phyloP scores from a whole-genome alignment of 2,797 vertebrate species.

The Atherinosoma microstoma region DNA sequence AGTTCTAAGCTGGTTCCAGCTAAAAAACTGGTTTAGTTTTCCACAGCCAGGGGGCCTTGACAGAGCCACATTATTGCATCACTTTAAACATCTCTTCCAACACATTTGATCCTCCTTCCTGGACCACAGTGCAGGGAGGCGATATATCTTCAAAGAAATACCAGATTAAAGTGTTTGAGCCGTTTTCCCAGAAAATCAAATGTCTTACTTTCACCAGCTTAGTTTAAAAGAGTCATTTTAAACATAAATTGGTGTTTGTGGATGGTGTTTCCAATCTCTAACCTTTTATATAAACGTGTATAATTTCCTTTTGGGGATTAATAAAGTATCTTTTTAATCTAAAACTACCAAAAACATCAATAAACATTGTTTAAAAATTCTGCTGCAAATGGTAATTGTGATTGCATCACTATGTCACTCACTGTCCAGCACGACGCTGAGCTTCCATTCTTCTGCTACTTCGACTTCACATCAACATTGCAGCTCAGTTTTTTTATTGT shows the following conservation, averaged over 20 bases:
- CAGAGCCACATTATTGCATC: background rate
- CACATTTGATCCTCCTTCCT: background rate
- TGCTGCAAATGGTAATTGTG: background rate
- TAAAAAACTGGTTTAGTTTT: background rate
- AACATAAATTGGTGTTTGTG: background rate
- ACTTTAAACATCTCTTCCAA: background rate
- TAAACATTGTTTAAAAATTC: background rate
- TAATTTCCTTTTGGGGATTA: background rate
- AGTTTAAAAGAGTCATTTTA: background rate
- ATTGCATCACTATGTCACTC: background rate
- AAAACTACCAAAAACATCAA: background rate
- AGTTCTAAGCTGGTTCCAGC: background rate
- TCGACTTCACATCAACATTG: background rate
- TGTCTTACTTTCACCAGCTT: background rate
- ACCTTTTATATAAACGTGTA: too few relatives aligned
- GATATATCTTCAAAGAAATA: background rate
- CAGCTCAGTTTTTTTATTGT: background rate
- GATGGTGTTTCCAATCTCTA: background rate
- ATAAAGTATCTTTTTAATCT: background rate
- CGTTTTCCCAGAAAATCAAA: background rate
- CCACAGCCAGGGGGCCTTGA: background rate
- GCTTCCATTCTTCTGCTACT: background rate
- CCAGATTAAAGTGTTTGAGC: background rate
- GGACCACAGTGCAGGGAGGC: background rate
- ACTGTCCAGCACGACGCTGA: background rate